These are phyloP conservation scores for Chionoecetes opilio DNA, from an alignment of 1,140 invertebrate species.

Conservation along the genomic window DNA sequence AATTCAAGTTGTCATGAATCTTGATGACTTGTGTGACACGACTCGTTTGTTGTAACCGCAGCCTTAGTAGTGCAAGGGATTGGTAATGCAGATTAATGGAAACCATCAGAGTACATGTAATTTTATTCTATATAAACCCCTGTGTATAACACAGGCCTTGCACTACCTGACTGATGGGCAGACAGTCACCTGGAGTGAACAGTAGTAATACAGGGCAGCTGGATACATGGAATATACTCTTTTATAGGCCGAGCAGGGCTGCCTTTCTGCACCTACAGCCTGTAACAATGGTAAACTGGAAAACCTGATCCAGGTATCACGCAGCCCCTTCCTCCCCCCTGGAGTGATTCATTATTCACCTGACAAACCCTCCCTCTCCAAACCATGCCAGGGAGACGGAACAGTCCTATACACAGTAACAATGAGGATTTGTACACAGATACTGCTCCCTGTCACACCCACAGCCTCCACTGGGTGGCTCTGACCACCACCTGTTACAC, in stretches of 20 bases:
- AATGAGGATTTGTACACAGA: slow-evolving; percentile 9
- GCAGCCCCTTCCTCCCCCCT: background rate
- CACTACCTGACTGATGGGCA: slow-evolving; percentile 55
- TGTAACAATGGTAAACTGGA: background rate
- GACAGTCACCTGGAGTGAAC: background rate
- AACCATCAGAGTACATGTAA: slow-evolving; percentile 8
- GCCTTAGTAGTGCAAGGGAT: background rate
- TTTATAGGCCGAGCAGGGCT: background rate
- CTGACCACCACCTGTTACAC: background rate
- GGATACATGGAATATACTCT: slow-evolving; percentile 34
- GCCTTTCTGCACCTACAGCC: background rate
- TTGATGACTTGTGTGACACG: no score
- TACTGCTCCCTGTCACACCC: background rate
- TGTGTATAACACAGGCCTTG: slow-evolving; percentile 67
- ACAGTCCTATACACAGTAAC: slow-evolving; percentile 14
- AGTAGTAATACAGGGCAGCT: background rate
- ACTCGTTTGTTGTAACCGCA: no score
- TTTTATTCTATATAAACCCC: slow-evolving; percentile 47
- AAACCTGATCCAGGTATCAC: background rate
- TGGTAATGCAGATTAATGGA: background rate
- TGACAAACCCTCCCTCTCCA: background rate
- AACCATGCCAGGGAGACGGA: background rate
- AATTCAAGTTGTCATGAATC: no score
- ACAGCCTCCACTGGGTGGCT: background rate
- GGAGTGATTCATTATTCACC: background rate